These are phyloP conservation scores for Bibio marci DNA, from an alignment of 2,888 invertebrate genomes.

Conservation along the genomic window DNA sequence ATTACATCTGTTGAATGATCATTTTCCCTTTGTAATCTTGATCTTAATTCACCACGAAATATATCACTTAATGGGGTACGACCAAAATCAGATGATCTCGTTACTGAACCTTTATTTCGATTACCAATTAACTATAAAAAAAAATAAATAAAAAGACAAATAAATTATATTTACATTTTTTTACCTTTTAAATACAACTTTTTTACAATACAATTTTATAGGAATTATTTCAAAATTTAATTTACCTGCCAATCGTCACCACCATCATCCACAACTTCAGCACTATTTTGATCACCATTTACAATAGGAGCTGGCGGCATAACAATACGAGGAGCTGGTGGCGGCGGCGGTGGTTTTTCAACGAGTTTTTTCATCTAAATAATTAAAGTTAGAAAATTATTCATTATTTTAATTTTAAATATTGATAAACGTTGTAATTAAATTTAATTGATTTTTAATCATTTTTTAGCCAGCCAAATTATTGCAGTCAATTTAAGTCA, in stretches of 20 bases:
- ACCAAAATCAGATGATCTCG: slow-evolving; percentile 63
- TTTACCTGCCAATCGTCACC: slow-evolving; percentile 29
- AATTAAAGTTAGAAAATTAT: slow-evolving; percentile 8
- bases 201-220: too few relatives aligned
- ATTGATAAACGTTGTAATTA: neutral
- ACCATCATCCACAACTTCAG: slow-evolving; percentile 16
- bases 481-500: too few relatives aligned
- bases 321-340: slow-evolving; percentile 29
- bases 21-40: slow-evolving; percentile 55
- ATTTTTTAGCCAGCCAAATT: too few relatives aligned
- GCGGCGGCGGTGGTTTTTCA: slow-evolving; percentile 32
- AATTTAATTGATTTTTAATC: neutral
- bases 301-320: too few relatives aligned
- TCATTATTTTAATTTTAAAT: neutral
- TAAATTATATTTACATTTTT: slow-evolving; percentile 5
- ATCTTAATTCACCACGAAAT: slow-evolving; percentile 80
- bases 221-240: neutral
- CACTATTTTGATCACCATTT: slow-evolving; percentile 21
- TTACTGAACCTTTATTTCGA: slow-evolving; percentile 80
- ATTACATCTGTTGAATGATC: slow-evolving; percentile 67
- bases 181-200: too few relatives aligned
- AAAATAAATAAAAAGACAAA: slow-evolving; percentile 6
- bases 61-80: slow-evolving; percentile 84
- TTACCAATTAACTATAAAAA: slow-evolving; percentile 36
- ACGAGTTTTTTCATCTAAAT: slow-evolving; percentile 42